Evolutionary conservation across 2,113 vertebrate species (phyloP).

Genomic region (Psophia crepitans): DNA sequence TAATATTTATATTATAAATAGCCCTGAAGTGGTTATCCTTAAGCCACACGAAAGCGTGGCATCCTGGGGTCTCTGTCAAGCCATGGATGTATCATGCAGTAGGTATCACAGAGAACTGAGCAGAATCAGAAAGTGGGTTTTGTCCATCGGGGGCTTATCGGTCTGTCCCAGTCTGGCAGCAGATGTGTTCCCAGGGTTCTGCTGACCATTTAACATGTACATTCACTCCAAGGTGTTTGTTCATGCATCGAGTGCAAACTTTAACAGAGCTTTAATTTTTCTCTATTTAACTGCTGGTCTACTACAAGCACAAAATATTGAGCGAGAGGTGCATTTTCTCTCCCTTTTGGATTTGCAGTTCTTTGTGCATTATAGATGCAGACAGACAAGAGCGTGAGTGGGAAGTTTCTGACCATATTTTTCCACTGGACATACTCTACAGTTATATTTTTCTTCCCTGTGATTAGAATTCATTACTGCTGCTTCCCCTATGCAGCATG

Average conservation of each 20-base stretch:
- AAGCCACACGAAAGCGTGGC: not conserved
- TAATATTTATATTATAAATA: not conserved
- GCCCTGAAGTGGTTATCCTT: not conserved
- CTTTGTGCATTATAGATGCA: not conserved
- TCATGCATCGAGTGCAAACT: not conserved
- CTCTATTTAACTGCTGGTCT: not conserved
- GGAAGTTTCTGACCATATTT: not conserved
- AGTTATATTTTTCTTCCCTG: slow-evolving; percentile 45
- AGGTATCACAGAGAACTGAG: not conserved
- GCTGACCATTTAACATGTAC: not conserved
- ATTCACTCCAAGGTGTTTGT: not conserved
- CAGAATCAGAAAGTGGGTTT: not conserved
- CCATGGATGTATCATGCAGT: not conserved
- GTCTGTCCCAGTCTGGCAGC: not conserved
- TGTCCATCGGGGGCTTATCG: not conserved
- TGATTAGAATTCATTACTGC: slow-evolving; percentile 74
- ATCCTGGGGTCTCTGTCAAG: not conserved
- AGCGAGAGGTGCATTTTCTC: not conserved
- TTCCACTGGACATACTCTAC: slow-evolving; percentile 22
- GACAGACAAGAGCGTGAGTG: not conserved
- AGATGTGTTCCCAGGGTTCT: not conserved
- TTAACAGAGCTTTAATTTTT: not conserved
- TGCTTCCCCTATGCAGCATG: slow-evolving; percentile 43
- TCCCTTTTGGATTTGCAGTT: not conserved
- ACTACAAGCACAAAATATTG: not conserved